phyloP scores from a whole-genome alignment of 2,797 vertebrate species.

The Alcedo quadribrachys region DNA sequence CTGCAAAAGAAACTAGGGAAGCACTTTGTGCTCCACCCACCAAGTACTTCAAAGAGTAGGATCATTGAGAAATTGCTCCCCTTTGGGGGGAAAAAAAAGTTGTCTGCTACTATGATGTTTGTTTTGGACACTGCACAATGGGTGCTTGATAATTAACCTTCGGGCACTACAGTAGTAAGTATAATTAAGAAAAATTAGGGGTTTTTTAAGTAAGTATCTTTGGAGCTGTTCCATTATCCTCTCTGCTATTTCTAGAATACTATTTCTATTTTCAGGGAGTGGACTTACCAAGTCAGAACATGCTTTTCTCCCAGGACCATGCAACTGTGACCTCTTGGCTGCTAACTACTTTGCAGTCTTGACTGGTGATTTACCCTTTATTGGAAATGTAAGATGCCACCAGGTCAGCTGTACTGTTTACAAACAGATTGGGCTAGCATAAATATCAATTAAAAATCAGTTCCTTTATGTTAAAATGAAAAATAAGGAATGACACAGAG shows the following conservation, averaged over 20 bases:
- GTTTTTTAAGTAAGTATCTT: neutral
- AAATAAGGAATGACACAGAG: neutral
- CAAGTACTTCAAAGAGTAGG: neutral
- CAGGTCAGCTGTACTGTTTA: neutral
- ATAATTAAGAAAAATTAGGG: neutral
- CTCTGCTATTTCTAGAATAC: neutral
- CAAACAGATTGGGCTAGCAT: accelerated
- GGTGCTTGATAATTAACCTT: neutral
- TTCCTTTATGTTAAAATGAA: neutral
- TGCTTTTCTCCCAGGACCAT: neutral
- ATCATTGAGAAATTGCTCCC: neutral
- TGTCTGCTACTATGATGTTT: neutral
- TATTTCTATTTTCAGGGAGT: neutral
- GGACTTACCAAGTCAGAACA: neutral
- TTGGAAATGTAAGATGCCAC: neutral
- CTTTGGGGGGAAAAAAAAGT: neutral
- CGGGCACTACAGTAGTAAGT: neutral
- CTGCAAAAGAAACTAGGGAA: neutral
- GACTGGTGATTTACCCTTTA: neutral
- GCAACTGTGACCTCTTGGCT: neutral
- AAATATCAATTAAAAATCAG: neutral
- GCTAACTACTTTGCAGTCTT: neutral
- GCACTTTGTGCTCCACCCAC: neutral
- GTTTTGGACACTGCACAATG: neutral
- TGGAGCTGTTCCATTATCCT: neutral